A percentile compares a stretch with the other conserved stretches of the same genome.
Evolutionary conservation across 2,113 vertebrate genomes (phyloP).

Genomic region (Edolisoma coerulescens): DNA sequence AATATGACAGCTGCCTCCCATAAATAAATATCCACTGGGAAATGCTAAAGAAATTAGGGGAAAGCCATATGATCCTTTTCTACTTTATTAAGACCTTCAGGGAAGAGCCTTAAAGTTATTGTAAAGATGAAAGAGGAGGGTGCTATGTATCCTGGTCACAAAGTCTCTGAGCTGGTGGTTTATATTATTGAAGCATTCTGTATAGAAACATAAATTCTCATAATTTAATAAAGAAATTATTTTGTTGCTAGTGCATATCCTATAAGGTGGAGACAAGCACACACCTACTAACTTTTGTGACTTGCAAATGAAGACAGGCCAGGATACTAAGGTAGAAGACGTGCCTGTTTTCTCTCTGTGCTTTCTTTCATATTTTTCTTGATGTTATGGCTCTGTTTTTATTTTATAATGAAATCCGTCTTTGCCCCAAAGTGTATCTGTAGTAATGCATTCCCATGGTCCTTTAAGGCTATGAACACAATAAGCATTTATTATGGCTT

Average conservation of each 20-base stretch:
- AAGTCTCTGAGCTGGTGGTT: neutral
- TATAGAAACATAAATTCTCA: neutral
- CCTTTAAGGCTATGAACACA: neutral
- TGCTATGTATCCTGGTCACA: neutral
- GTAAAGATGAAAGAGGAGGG: neutral
- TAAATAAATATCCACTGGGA: neutral
- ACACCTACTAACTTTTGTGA: neutral
- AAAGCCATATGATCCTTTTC: neutral
- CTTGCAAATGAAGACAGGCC: neutral
- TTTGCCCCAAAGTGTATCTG: neutral
- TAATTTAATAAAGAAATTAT: neutral
- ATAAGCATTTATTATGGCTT: neutral
- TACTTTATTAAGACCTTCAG: neutral
- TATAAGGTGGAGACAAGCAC: neutral
- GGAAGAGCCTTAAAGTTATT: neutral
- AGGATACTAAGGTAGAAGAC: neutral
- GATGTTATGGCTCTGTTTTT: neutral
- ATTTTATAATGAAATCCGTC: neutral
- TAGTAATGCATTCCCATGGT: neutral
- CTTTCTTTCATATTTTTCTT: neutral
- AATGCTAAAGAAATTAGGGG: neutral
- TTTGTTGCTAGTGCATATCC: neutral
- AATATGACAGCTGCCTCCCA: neutral
- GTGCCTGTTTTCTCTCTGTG: neutral
- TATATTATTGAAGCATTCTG: neutral